Evolutionary conservation across 2,113 vertebrate genomes (phyloP).

Genomic region (Microcebus tavaratra): DNA sequence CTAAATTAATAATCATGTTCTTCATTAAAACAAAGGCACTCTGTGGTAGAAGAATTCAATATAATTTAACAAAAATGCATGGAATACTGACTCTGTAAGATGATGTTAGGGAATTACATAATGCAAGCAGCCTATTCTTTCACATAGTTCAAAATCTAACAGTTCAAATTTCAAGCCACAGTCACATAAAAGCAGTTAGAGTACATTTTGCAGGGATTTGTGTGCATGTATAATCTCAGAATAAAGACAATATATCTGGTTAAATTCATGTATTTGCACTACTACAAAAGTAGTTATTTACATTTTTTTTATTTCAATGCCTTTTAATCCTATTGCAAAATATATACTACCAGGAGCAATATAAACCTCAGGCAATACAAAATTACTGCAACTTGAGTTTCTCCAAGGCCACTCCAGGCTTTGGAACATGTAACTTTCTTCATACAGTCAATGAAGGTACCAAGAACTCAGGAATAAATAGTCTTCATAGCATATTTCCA

Average conservation of each 20-base stretch:
- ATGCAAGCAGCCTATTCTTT: neutral
- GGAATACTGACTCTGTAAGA: neutral
- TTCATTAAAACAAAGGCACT: conserved; percentile 7
- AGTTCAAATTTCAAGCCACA: neutral
- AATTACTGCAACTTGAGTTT: neutral
- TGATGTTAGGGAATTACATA: neutral
- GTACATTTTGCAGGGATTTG: neutral
- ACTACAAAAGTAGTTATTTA: neutral
- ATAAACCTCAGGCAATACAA: neutral
- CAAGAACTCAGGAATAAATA: neutral
- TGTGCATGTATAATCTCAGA: neutral
- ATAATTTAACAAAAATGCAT: conserved; percentile 37
- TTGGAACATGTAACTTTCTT: neutral
- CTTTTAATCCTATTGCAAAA: neutral
- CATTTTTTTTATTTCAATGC: neutral
- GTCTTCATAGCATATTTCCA: neutral
- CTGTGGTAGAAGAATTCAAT: conserved; percentile 6
- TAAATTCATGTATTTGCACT: neutral
- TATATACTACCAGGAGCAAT: neutral
- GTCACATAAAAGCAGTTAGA: neutral
- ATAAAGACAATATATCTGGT: neutral
- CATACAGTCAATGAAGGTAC: neutral
- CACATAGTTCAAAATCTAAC: neutral
- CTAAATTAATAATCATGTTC: conserved; percentile 11
- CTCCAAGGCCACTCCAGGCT: neutral